A percentile compares a stretch with the other conserved stretches of the same genome.
These are phyloP conservation scores for Caloenas nicobarica DNA, from an alignment of 2,113 vertebrate species.

Conservation along the genomic window DNA sequence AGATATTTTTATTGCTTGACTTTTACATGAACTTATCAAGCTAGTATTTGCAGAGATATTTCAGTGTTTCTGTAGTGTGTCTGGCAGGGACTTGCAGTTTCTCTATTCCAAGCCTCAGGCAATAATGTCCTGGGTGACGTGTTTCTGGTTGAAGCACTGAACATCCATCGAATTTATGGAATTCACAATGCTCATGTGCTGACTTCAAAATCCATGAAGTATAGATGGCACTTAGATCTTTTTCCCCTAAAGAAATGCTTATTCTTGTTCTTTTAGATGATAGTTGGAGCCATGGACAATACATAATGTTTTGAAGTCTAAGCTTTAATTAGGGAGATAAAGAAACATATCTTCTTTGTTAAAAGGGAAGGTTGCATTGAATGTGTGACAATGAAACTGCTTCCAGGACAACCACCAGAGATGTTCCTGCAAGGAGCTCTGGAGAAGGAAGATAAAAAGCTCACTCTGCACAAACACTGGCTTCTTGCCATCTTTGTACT, in stretches of 20 bases:
- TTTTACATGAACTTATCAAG: slow-evolving; percentile 54
- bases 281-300: slow-evolving; percentile 27
- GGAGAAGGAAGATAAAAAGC: slow-evolving; percentile 69
- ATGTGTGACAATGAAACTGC: slow-evolving; percentile 62
- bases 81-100: slow-evolving; percentile 45
- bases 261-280: slow-evolving; percentile 50
- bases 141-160: slow-evolving; percentile 10
- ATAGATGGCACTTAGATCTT: slow-evolving; percentile 6
- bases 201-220: slow-evolving; percentile 59
- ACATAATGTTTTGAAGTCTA: slow-evolving; percentile 51
- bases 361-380: slow-evolving; percentile 56
- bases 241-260: slow-evolving; percentile 28
- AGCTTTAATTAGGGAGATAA: slow-evolving; percentile 75
- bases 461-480: slow-evolving; percentile 26
- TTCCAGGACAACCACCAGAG: slow-evolving; percentile 60
- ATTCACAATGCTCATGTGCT: slow-evolving; percentile 43
- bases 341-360: slow-evolving; percentile 65
- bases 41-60: slow-evolving; percentile 44
- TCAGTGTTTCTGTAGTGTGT: neutral
- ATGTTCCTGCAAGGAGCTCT: slow-evolving; percentile 39
- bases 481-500: slow-evolving; percentile 51
- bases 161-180: neutral
- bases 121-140: slow-evolving; percentile 9
- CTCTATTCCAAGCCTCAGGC: slow-evolving; percentile 46
- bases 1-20: slow-evolving; percentile 59